phyloP scores from a whole-genome alignment of 2,113 vertebrate genomes.

The Strigops habroptila region DNA sequence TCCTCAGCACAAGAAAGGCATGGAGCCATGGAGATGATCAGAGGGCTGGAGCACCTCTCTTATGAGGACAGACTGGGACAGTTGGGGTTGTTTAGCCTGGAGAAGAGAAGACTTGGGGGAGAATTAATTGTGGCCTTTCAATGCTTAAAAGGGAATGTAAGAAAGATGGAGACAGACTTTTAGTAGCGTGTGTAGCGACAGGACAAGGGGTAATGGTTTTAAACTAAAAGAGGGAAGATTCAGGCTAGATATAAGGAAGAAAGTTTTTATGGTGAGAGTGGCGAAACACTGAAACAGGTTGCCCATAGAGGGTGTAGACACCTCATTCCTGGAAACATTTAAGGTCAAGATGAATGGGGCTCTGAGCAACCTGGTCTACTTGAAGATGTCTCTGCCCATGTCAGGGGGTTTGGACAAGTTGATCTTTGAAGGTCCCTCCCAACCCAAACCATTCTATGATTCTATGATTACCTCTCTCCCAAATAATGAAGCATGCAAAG shows the following conservation, averaged over 20 bases:
- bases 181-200: not conserved
- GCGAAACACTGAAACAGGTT: not conserved
- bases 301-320: rapidly evolving
- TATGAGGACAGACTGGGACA: not conserved
- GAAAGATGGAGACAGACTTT: not conserved
- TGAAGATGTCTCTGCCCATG: not conserved
- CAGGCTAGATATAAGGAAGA: not conserved
- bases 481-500: not conserved
- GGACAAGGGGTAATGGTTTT: not conserved
- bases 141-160: not conserved
- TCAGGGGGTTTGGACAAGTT: not conserved
- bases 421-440: not conserved
- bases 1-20: not conserved
- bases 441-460: not conserved
- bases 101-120: not conserved
- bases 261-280: not conserved
- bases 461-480: not conserved
- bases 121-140: not conserved
- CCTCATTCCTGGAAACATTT: not conserved
- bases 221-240: not conserved
- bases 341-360: not conserved
- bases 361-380: not conserved
- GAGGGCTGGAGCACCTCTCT: not conserved
- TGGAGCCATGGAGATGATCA: not conserved
- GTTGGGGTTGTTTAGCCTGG: not conserved